Evolutionary conservation across 1,140 invertebrate species (phyloP), one percentile per base, ranked within the genome.

Genomic region (Orchestia grillus): DNA sequence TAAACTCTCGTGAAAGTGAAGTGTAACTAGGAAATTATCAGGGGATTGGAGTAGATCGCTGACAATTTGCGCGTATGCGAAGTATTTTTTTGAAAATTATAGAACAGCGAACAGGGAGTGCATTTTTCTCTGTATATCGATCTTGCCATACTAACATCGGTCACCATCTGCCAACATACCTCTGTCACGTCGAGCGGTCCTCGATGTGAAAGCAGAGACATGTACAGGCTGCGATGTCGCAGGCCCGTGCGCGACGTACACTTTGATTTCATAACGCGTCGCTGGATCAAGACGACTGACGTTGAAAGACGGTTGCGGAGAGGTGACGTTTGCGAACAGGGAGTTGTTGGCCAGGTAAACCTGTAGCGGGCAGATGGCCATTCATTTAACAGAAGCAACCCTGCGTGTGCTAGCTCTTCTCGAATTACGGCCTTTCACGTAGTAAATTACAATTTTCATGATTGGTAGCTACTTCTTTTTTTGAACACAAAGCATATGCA

Each of bases 341-440:
- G 96, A 95, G n/a, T 92, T 95, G 62, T 96, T 96, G 62, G 94
- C 57, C 19, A 96, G 95, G 47, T 96, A 96, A 77, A 96, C 96
- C 96, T 96, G 92, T 4, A 3, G 62, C 36, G 62, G 28, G 28
- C 62, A 77, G 62, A 3, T 77, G 62, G 36, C 62, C 62, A 23
- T 77, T 77, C 15, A 15, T 77, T 77, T 8, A 15, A 77, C 36
- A 36, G 3, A 77, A 28, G 1, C 11, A 77, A 77, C 15, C 11
- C 62, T 23, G 11, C 28, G 36, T 1, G 62, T 15, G 28, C 28
- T 77, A 8, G 47, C n/a, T n/a, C n/a, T n/a, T 6, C 47, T 53
- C 19, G 47, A 6, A 53, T 53, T 53, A 53, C 19, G n/a, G n/a
- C n/a, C n/a, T n/a, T n/a, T n/a, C n/a, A n/a, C n/a, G n/a, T n/a